Evolutionary conservation across 2,888 invertebrate genomes (phyloP).

Genomic region (Caenorhabditis sp.): DNA sequence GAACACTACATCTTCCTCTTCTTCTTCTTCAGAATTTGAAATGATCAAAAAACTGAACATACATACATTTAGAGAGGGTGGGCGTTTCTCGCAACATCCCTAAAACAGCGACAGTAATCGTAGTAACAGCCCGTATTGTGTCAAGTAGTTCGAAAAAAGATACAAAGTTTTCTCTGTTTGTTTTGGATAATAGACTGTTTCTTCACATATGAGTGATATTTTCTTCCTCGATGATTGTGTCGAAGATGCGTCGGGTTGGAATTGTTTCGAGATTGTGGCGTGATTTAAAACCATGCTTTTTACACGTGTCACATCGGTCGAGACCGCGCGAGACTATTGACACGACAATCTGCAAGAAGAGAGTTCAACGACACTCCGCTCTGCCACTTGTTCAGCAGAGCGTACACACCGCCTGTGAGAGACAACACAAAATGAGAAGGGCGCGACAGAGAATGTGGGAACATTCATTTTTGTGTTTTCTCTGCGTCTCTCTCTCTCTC

Average conservation of each 20-base stretch:
- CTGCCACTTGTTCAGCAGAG: no score
- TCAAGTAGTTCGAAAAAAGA: not conserved
- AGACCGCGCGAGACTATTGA: slow-evolving; percentile 28
- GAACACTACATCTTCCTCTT: not conserved
- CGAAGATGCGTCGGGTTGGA: slow-evolving; percentile 32
- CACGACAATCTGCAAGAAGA: slow-evolving; percentile 25
- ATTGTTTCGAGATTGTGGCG: slow-evolving; percentile 21
- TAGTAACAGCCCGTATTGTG: not conserved
- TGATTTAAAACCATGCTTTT: slow-evolving; percentile 27
- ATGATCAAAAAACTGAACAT: not conserved
- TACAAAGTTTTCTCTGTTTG: not conserved
- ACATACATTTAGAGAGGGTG: not conserved
- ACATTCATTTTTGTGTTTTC: no score
- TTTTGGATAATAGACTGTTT: slow-evolving; percentile 5
- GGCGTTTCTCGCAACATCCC: not conserved
- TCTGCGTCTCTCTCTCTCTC: no score
- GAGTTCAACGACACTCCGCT: no score
- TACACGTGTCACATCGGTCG: slow-evolving; percentile 38
- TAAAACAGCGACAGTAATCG: not conserved
- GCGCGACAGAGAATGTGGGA: no score
- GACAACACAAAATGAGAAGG: no score
- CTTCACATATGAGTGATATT: slow-evolving; percentile 1
- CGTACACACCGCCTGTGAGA: no score
- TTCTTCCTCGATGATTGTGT: slow-evolving; percentile 13
- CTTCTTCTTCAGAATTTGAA: not conserved